Evolutionary conservation across 2,113 vertebrate genomes (phyloP).

Genomic region (Hippocampus guttulatus): DNA sequence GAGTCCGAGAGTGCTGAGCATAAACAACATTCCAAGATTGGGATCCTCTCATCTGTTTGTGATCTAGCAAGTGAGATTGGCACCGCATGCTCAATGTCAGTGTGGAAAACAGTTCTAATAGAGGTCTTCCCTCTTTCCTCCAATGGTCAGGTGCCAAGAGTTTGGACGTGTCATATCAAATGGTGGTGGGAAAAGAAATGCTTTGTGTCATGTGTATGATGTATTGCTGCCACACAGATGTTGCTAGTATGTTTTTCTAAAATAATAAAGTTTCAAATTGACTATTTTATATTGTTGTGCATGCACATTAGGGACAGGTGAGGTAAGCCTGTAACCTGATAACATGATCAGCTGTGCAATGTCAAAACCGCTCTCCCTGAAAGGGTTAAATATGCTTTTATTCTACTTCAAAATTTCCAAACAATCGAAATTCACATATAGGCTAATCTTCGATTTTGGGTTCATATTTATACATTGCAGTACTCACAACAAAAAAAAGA

Average conservation of each 20-base stretch:
- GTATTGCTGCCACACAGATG: neutral
- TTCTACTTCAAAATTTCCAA: no score
- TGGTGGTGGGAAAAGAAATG: neutral
- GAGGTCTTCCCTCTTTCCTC: conserved; percentile 20
- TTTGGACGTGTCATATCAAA: conserved; percentile 9
- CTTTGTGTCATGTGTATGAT: neutral
- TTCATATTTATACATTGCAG: no score
- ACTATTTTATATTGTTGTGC: neutral
- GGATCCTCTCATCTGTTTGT: conserved; percentile 59
- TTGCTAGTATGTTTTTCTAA: neutral
- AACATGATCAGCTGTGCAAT: no score
- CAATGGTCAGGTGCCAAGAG: conserved; percentile 26
- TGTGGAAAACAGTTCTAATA: conserved; percentile 28
- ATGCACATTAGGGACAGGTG: neutral
- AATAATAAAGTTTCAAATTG: neutral
- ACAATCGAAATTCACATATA: no score
- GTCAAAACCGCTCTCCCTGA: no score
- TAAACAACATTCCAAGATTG: conserved; percentile 52
- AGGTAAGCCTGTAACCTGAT: no score
- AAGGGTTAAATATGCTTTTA: no score
- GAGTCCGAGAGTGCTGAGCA: conserved; percentile 30
- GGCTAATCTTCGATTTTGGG: no score
- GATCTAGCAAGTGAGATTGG: conserved; percentile 42
- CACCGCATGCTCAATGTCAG: conserved; percentile 48
- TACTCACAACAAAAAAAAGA: no score